Evolutionary conservation across 2,888 invertebrate genomes (phyloP), one percentile per base, ranked within the genome.

Genomic region (Drosophila pseudotakahashii): DNA sequence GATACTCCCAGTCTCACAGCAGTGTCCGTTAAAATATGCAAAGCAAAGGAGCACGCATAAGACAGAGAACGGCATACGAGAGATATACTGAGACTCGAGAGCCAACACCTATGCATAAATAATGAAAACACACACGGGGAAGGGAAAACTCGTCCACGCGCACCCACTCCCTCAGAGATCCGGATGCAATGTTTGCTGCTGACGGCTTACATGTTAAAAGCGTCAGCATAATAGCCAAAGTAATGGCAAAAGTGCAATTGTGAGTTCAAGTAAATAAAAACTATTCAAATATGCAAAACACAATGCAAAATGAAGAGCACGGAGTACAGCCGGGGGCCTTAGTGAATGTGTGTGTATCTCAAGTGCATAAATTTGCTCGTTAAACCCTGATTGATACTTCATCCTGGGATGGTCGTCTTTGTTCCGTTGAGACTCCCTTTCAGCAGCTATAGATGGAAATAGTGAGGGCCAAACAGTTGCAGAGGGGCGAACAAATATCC

Each of bases 331-430:
- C 53, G 16, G 68, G 41, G 55, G 51, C 52, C 63, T 9, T 50
- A 30, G 52, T 48, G 48, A 44, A 42, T 52, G 55, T 39, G 59
- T 52, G 64, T 70, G 54, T 55, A 70, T 51, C 82, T 80, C 75
- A 81, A 84, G 89, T 88, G 89, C 90, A 90, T 90, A 90, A 85
- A 90, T 89, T 89, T 85, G 70, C 78, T 81, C 85, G 84, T 81
- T 82, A 90, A 89, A 77, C 79, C 80, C 86, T 89, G 89, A 90
- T 90, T 90, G 90, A 90, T 89, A 88, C 80, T 75, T 76, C 82
- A 81, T 74, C 80, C 62, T 58, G 62, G 73, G 58, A 73, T 67
- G 32, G 53, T 34, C 23, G 19, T 57, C 60, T 14, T 37, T 68
- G 71, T 3, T 13, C 23, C 54, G 47, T 26, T 26, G 11, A 42